Conservation (phyloP, 2,797 vertebrate species). For the Hypotaenidia okinawae region DNA sequence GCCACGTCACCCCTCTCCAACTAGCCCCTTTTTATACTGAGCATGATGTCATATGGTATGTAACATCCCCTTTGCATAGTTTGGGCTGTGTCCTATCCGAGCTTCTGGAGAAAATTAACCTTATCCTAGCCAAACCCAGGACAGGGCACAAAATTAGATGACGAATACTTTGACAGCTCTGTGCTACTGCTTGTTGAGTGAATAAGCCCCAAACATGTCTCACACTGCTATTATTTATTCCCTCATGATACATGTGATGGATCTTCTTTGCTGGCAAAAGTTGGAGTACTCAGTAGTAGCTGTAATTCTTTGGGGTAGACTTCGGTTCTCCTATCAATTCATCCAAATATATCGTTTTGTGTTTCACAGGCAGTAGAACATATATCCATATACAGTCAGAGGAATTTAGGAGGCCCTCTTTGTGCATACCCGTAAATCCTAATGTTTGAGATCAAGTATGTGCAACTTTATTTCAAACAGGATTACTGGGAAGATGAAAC, state of each 20-base stretch:
- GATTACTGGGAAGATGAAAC: not conserved
- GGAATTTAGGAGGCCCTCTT: not conserved
- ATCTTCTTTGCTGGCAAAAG: not conserved
- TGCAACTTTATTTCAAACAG: not conserved
- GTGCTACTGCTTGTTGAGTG: not conserved
- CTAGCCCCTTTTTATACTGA: too few relatives aligned
- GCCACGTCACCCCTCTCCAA: too few relatives aligned
- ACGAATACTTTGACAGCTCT: not conserved
- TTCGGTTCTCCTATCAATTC: not conserved
- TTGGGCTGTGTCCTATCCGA: too few relatives aligned
- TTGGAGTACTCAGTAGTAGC: not conserved
- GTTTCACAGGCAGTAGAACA: not conserved
- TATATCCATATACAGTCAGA: not conserved
- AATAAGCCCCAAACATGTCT: not conserved
- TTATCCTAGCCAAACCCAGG: too few relatives aligned
- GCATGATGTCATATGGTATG: too few relatives aligned
- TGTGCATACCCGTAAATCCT: not conserved
- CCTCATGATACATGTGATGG: not conserved
- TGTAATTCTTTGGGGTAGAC: not conserved
- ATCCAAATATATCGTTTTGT: not conserved
- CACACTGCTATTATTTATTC: not conserved
- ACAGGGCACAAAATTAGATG: not conserved
- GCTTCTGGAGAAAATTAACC: too few relatives aligned
- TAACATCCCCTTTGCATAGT: too few relatives aligned
- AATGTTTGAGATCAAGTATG: not conserved